Evolutionary conservation across 2,888 invertebrate genomes (phyloP), one percentile per base, ranked within the genome.

Genomic region (Dasypolia templi): DNA sequence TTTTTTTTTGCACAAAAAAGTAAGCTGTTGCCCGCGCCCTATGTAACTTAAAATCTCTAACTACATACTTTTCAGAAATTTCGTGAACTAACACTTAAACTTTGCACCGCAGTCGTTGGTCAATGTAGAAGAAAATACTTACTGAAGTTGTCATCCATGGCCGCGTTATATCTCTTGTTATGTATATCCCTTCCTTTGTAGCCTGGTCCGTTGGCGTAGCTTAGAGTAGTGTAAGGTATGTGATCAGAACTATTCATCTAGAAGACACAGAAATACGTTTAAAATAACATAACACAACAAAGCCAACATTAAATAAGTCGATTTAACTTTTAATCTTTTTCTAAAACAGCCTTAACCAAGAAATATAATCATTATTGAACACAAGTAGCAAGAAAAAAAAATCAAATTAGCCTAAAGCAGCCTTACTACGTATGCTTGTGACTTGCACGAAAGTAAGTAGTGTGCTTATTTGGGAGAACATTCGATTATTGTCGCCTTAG

Each of bases 131-230:
- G 3, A 35, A 55, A 44, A 67, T 67, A 90, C 94, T 92, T 87
- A 96, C 96, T 88, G 51, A 95, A 87, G 69, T 95, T 89, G 19
- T 95, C 94, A 55, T 95, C 95, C n/a, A 88, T 49, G 59, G 88
- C 78, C 0, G 93, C 82, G 46, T 95, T 92, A 58, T 93, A 90
- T 73, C 95, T 89, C 2, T 59, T 83, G 49, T 85, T 86, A 2
- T 90, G 2, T 19, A 14, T 79, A 0, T 79, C 75, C 7, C 87
- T 83, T 0, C 89, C 87, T 62, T 90, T 93, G 87, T 96, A 97
- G 0, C 97, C 97, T 0, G 97, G 97, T 0, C 98, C 98, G 84
- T 98, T 98, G 0, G 98, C 98, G 91, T 98, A 98, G 86, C 97
- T 97, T 61, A 98, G 92, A 0, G 97, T 97, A 9, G 97, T 96